These are phyloP conservation scores for Nettapus auritus DNA, from an alignment of 2,113 vertebrate species.

Conservation along the genomic window DNA sequence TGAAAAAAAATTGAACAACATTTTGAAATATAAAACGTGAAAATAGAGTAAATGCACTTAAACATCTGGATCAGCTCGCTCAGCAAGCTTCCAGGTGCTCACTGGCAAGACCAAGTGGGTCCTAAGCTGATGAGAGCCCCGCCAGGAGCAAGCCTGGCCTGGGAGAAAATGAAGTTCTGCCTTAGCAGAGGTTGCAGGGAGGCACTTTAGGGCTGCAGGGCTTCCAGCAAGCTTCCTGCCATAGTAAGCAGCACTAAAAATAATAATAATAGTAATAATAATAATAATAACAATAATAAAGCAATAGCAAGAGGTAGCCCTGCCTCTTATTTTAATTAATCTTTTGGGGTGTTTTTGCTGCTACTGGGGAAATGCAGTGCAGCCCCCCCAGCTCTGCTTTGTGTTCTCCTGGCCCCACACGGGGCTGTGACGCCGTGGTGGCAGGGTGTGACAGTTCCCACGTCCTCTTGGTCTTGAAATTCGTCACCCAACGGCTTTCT, in stretches of 20 bases:
- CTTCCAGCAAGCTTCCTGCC: no score
- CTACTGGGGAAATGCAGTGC: neutral
- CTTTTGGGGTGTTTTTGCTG: neutral
- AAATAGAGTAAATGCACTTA: neutral
- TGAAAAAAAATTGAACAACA: neutral
- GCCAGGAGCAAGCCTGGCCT: neutral
- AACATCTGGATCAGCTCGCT: neutral
- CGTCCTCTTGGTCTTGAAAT: neutral
- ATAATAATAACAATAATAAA: neutral
- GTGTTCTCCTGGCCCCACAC: no score
- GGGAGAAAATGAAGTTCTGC: no score
- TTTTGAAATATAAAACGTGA: neutral
- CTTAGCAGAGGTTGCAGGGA: no score
- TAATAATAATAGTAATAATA: neutral
- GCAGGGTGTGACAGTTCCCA: rapidly evolving
- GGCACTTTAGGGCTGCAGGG: no score
- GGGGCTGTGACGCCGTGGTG: rapidly evolving
- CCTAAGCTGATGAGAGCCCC: neutral
- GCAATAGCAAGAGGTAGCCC: neutral
- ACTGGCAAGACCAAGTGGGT: neutral
- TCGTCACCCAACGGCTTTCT: neutral
- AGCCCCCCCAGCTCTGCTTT: rapidly evolving
- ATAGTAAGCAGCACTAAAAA: no score
- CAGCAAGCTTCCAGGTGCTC: rapidly evolving
- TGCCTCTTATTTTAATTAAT: neutral